phyloP scores from a whole-genome alignment of 1,140 invertebrate species.

The Chlorops oryzae region DNA sequence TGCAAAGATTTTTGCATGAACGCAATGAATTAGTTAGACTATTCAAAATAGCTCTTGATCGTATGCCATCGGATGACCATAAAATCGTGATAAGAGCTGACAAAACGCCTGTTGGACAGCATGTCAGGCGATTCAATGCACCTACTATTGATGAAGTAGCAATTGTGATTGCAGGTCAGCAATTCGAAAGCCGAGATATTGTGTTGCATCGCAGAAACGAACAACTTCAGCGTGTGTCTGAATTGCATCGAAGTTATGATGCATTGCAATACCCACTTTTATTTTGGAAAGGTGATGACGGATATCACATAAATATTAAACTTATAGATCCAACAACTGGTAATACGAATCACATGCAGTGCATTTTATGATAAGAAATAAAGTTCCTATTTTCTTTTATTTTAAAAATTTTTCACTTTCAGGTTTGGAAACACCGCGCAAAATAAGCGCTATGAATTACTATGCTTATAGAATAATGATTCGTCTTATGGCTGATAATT shows the following conservation, averaged over 20 bases:
- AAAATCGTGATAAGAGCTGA: conserved; percentile 41
- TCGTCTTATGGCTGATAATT: conserved; percentile 36
- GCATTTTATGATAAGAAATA: not conserved
- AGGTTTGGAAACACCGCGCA: conserved; percentile 24
- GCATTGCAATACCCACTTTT: conserved; percentile 49
- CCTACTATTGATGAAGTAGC: conserved; percentile 45
- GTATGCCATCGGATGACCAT: conserved; percentile 30
- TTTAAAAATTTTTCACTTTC: not conserved
- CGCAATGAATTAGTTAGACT: conserved; percentile 34
- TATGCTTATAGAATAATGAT: conserved; percentile 47
- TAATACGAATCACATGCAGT: not conserved
- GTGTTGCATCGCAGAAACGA: conserved; percentile 15
- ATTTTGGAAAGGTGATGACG: conserved; percentile 48
- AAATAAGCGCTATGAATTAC: conserved; percentile 44
- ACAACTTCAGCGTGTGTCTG: conserved; percentile 23
- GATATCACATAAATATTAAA: conserved; percentile 35
- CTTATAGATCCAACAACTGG: conserved; percentile 10
- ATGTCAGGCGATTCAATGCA: conserved; percentile 48
- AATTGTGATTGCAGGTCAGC: conserved; percentile 39
- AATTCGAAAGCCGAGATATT: conserved; percentile 17
- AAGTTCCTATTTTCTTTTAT: not conserved
- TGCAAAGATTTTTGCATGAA: conserved; percentile 43
- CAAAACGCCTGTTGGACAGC: conserved; percentile 43
- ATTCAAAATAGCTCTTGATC: conserved; percentile 41
- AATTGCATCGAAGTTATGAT: conserved; percentile 47